phyloP scores from a whole-genome alignment of 2,797 vertebrate genomes.

The Taenioides sp. region DNA sequence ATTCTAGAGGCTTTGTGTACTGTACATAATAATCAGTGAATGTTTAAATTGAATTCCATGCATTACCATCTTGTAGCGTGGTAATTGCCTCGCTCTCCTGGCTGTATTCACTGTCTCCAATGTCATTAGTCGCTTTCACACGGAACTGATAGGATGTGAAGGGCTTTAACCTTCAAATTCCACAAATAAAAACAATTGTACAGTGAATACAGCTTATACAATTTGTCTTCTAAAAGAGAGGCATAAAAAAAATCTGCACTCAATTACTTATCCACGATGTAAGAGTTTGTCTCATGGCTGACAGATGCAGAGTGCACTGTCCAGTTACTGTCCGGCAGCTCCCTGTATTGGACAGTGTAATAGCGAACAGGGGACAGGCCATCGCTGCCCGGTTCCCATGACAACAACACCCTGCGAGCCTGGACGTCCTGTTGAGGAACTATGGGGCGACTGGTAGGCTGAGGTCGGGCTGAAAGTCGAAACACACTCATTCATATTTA shows the following conservation, averaged over 20 bases:
- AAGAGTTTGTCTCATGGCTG: conserved; percentile 85
- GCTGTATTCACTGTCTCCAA: conserved; percentile 97
- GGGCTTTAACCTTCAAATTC: conserved; percentile 86
- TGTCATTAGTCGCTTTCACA: conserved; percentile 94
- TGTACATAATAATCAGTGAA: conserved; percentile 71
- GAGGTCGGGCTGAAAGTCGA: conserved; percentile 82
- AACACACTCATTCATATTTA: conserved; percentile 5
- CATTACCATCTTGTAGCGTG: conserved; percentile 92
- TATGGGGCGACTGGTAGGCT: conserved; percentile 89
- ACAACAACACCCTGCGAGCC: conserved; percentile 87
- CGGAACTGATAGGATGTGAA: conserved; percentile 98
- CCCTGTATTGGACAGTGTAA: conserved; percentile 90
- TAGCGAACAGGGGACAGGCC: conserved; percentile 94
- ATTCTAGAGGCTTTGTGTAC: conserved; percentile 26
- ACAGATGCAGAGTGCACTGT: conserved; percentile 85
- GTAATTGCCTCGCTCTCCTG: conserved; percentile 94
- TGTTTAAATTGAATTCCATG: background rate
- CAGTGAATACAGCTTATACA: background rate
- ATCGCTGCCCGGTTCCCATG: conserved; percentile 96
- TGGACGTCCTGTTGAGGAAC: conserved; percentile 93
- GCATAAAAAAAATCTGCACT: background rate
- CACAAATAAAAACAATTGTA: background rate
- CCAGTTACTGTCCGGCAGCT: conserved; percentile 90
- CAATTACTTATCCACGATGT: conserved; percentile 87
- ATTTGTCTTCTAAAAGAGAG: background rate